Conservation (phyloP, 2,113 vertebrate species). For the Cairina moschata region DNA sequence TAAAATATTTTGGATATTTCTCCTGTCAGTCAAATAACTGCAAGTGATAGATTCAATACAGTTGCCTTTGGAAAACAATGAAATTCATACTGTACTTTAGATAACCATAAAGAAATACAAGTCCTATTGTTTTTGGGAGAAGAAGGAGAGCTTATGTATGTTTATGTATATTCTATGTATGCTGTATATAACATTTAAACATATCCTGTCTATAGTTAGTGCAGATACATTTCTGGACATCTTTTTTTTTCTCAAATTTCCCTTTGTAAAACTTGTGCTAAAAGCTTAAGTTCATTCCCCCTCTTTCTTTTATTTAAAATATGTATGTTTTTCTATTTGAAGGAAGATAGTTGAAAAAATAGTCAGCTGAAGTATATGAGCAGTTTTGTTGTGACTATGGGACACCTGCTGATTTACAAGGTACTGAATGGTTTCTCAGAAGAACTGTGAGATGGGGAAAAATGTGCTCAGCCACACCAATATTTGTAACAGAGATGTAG, state of each 20-base stretch:
- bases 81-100: not conserved
- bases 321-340: not conserved
- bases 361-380: not conserved
- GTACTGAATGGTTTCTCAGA: not conserved
- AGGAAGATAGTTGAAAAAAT: not conserved
- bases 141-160: not conserved
- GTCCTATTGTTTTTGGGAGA: not conserved
- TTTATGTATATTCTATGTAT: not conserved
- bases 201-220: not conserved
- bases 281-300: not conserved
- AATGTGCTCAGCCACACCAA: not conserved
- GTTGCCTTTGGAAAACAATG: not conserved
- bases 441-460: not conserved
- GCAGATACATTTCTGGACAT: not conserved
- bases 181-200: not conserved
- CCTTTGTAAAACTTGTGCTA: not conserved
- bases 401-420: not conserved
- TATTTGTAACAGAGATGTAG: not conserved
- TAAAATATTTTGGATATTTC: not conserved
- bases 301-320: not conserved
- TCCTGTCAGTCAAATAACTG: constrained; percentile 4
- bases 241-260: not conserved
- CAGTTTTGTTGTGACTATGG: not conserved
- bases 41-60: not conserved
- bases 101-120: not conserved